Base-by-base conservation (phyloP, 2,797 vertebrate species). In the Ibycter americanus region DNA sequence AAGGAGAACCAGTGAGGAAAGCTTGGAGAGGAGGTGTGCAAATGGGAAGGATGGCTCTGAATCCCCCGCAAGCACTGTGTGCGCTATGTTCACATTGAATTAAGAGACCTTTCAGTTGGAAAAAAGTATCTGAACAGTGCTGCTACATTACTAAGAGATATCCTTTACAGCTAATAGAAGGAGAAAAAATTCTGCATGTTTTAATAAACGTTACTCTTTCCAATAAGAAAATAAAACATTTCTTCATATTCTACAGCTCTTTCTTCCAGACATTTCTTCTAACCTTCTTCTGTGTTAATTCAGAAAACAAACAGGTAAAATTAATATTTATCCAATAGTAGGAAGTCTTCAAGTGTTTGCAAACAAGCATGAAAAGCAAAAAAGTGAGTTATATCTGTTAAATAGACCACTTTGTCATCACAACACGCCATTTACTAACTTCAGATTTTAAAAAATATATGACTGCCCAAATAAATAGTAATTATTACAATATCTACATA, bases 241-340 rank as follows among this genome's bases (percentile, higher is more conserved):
- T 68, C 46, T 78, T 73, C 2, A 42, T 82, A 82, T 91, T 83
- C 59, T 74, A 4, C 14, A 59, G 31, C 72, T 94, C 22, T 68
- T 92, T 76, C 68, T 95, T 96, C 17, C 58, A 66, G 15, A 54
- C 5, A 86, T 88, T 95, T 93, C 21, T 85, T 58, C 32, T 71
- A 73, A 70, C n/a, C 6, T n/a, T 58, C 17, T 74, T 91, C 65
- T 72, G 21, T 49, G 18, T 11, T 52, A 52, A 59, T 71, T 74
- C 49, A 44, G 36, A 83, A 52, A 61, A 51, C 1, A 1, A 76
- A 71, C 20, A 47, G 21, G 26, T 9, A 58, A 82, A 82, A 74
- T 26, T 49, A 58, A 11, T 19, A 61, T 42, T 91, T 89, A 59
- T n/a, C 18, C 6, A 52, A 29, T 4, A 51, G 52, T n/a, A 49